These are phyloP conservation scores for Lasius fuliginosus DNA, from an alignment of 2,888 invertebrate species.

Conservation along the genomic window DNA sequence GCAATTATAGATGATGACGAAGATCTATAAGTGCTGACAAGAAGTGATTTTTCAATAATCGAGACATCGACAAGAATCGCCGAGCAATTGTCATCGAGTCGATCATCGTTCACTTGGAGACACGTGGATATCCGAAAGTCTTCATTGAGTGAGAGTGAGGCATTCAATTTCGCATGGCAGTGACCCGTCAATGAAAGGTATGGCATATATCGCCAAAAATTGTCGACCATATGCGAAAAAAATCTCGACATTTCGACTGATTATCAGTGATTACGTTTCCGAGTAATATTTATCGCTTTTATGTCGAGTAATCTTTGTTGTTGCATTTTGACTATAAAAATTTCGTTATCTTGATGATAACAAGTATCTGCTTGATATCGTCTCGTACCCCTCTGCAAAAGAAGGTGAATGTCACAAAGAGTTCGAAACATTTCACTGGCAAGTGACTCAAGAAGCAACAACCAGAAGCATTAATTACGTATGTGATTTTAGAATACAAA, in stretches of 20 bases:
- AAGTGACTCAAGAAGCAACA: neutral
- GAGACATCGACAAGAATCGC: neutral
- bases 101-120: neutral
- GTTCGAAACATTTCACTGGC: neutral
- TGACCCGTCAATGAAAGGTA: too few relatives aligned
- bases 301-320: neutral
- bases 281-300: neutral
- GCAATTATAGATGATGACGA: neutral
- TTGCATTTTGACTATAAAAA: neutral
- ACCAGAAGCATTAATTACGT: neutral
- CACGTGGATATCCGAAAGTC: neutral
- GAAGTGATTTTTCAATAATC: neutral
- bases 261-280: neutral
- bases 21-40: neutral
- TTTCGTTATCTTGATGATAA: constrained; percentile 1
- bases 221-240: neutral
- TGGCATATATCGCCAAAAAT: neutral
- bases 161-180: too few relatives aligned
- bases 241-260: neutral
- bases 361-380: neutral
- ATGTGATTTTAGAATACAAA: neutral
- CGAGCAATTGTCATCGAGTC: neutral
- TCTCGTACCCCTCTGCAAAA: neutral
- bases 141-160: too few relatives aligned
- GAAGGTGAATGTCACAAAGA: neutral